phyloP scores from a whole-genome alignment of 1,140 invertebrate genomes.

The Zophobas atratus region DNA sequence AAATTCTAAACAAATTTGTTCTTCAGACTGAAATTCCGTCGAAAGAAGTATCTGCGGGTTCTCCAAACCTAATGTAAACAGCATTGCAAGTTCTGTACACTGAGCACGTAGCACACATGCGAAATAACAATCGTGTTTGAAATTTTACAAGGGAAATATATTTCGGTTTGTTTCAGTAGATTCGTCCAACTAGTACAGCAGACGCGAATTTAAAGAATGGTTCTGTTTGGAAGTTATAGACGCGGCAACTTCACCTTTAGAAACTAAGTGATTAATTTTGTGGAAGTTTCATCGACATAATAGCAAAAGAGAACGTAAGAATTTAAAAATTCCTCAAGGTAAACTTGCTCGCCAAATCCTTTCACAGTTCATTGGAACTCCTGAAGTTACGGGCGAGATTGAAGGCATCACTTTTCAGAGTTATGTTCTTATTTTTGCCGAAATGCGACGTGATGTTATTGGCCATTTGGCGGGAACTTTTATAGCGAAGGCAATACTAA shows the following conservation, averaged over 20 bases:
- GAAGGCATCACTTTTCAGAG: constrained; percentile 42
- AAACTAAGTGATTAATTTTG: constrained; percentile 32
- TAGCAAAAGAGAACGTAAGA: constrained; percentile 15
- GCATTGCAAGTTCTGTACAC: constrained; percentile 21
- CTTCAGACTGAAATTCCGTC: constrained; percentile 6
- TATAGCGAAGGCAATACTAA: constrained; percentile 34
- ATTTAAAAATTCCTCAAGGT: constrained; percentile 40
- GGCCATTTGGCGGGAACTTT: constrained; percentile 45
- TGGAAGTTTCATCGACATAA: constrained; percentile 17
- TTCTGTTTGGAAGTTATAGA: background rate
- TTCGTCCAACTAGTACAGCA: constrained; percentile 10
- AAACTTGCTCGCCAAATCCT: constrained; percentile 34
- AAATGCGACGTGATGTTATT: constrained; percentile 47
- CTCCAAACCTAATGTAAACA: constrained; percentile 22
- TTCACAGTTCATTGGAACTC: constrained; percentile 39
- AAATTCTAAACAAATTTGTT: constrained; percentile 23
- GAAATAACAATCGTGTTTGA: constrained; percentile 18
- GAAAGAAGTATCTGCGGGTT: constrained; percentile 16
- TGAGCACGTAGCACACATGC: constrained; percentile 13
- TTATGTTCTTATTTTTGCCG: constrained; percentile 49
- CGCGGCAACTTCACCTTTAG: background rate
- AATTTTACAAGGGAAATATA: constrained; percentile 11
- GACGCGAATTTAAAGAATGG: constrained; percentile 14
- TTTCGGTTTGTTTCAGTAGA: constrained; percentile 19
- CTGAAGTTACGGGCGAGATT: constrained; percentile 36